Percentiles rank a stretch among this genome's conserved stretches.
phyloP scores from a whole-genome alignment of 2,797 vertebrate genomes.

The Synaphobranchus kaupii region DNA sequence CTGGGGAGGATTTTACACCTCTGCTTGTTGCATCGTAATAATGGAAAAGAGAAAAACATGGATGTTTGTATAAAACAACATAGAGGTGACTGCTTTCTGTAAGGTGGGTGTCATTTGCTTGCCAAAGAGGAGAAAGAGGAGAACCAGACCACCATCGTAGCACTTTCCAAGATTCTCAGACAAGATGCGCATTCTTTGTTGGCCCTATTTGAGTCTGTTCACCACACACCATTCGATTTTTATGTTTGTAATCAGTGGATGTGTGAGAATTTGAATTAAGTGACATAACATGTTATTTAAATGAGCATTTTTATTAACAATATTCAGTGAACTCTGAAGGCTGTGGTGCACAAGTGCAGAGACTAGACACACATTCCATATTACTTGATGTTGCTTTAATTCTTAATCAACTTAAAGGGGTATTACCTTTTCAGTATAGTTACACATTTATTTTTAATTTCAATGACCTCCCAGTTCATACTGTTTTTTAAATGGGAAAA shows the following conservation, averaged over 20 bases:
- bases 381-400: neutral
- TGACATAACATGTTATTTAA: neutral
- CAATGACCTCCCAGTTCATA: neutral
- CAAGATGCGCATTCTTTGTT: neutral
- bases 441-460: neutral
- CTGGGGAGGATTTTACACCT: no score
- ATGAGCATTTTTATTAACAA: neutral
- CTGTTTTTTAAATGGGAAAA: neutral
- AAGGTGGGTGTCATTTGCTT: neutral
- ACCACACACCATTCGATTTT: neutral
- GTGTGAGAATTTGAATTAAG: neutral
- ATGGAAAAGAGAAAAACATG: neutral
- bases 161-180: neutral
- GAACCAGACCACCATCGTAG: neutral
- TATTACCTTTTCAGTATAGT: neutral
- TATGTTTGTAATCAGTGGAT: neutral
- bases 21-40: no score
- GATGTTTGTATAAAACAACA: neutral
- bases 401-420: neutral
- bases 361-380: neutral
- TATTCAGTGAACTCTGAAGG: neutral
- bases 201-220: neutral
- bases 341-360: neutral
- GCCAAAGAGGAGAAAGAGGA: neutral
- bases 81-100: neutral